These are phyloP conservation scores for Pterostichus madidus DNA, from an alignment of 2,888 invertebrate genomes.

Conservation along the genomic window DNA sequence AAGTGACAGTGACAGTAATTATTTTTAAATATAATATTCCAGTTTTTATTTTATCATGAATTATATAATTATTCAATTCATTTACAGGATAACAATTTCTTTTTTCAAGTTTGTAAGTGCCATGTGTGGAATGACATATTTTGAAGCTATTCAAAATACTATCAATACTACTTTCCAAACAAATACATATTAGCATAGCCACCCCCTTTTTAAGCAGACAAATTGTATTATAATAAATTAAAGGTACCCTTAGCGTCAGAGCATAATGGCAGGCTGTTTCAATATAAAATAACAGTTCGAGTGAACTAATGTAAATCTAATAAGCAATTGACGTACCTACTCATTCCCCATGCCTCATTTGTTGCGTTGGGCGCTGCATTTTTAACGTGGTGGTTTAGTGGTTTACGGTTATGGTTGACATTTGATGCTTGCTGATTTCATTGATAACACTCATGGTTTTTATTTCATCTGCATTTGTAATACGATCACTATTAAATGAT, in stretches of 20 bases:
- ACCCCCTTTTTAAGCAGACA: constrained; percentile 64
- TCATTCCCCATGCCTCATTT: constrained; percentile 39
- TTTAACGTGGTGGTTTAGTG: constrained; percentile 36
- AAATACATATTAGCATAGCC: constrained; percentile 65
- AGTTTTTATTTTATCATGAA: too few species aligned
- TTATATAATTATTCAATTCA: too few species aligned
- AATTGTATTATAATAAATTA: constrained; percentile 67
- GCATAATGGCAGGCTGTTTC: constrained; percentile 35
- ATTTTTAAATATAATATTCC: too few species aligned
- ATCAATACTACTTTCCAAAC: constrained; percentile 62
- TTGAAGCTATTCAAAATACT: not conserved
- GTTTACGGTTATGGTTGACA: constrained; percentile 43
- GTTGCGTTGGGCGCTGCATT: constrained; percentile 19
- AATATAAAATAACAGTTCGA: constrained; percentile 44
- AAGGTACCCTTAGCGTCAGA: constrained; percentile 25
- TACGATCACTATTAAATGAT: constrained; percentile 22
- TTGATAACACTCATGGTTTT: constrained; percentile 29
- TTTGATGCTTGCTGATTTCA: constrained; percentile 26
- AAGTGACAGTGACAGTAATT: too few species aligned
- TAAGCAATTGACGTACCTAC: constrained; percentile 44
- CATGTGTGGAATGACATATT: too few species aligned
- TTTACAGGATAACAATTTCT: too few species aligned
- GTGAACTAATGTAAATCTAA: constrained; percentile 25
- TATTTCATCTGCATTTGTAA: constrained; percentile 25
- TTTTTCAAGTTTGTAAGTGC: too few species aligned